Base-by-base conservation (phyloP, 2,113 vertebrate species). In the Misgurnus mizolepis region DNA sequence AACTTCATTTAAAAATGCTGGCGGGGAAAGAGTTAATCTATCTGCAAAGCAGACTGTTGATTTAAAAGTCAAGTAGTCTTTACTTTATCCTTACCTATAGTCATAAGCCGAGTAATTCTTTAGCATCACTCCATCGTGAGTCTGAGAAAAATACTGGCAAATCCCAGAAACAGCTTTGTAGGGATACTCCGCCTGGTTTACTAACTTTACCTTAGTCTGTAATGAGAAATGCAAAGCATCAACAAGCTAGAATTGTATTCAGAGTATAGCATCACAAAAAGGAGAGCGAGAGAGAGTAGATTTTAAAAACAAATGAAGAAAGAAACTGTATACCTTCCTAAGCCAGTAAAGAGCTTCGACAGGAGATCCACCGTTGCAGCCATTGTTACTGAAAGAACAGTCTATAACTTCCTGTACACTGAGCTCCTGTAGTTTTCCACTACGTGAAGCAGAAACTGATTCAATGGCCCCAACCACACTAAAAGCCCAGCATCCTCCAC, bases 401-500 rank as follows among this genome's bases (percentile, higher is more conserved):
- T 98, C 97, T 50, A 98, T 88, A 81, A 98, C 93, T 82, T 99
- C 95, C 89, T 99, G 97, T 0, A 96, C 94, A 0, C 96, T 99
- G 17, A 98, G 93, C 34, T 90, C 85, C 84, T 92, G 87, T 83
- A 97, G 82, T 7, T 64, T 86, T 0, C 90, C 85, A 69, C 92
- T 88, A 74, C 88, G 87, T 27, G 94, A 95, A 5, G 95, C 95
- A 64, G 84, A 86, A 10, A 86, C 94, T 0, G 96, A 94, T 82
- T 98, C 95, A 68, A 95, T 80, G 0, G 94, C 90, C 9, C 94
- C 94, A 0, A 98, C 97, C 66, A 96, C 86, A 0, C 96, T 97
- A 86, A 99, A 98, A 15, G 97, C 97, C 96, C 97, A 98, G 83
- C 97, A 98, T 17, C 92, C 96, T 66, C 97, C 97, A 85, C 96